Percentiles rank a stretch among this genome's conserved stretches.
Evolutionary conservation across 1,140 invertebrate species (phyloP).

Genomic region (Dolichoris vasculosae): DNA sequence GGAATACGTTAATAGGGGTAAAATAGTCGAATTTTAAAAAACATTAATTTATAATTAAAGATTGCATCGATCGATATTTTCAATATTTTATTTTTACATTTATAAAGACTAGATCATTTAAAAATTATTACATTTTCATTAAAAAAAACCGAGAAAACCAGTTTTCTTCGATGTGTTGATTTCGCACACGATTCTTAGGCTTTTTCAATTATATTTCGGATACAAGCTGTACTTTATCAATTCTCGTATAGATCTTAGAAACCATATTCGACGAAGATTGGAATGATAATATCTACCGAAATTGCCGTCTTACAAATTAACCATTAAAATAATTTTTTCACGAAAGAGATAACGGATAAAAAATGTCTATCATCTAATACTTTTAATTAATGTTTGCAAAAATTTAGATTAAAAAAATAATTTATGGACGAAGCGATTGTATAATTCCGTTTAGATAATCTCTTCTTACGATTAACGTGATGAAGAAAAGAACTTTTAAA

Average conservation of each 20-base stretch:
- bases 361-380: not conserved
- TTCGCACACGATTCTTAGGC: not conserved
- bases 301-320: not conserved
- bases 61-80: not conserved
- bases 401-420: not conserved
- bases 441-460: constrained; percentile 4
- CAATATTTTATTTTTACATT: not conserved
- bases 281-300: not conserved
- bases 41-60: not conserved
- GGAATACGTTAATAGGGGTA: not conserved
- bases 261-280: not conserved
- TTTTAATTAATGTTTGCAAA: not conserved
- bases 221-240: not conserved
- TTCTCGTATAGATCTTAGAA: not conserved
- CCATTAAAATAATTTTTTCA: not conserved
- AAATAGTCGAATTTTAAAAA: not conserved
- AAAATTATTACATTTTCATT: not conserved
- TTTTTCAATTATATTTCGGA: not conserved
- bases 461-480: not conserved
- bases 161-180: not conserved
- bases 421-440: not conserved
- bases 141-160: not conserved
- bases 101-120: not conserved
- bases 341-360: not conserved
- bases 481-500: not conserved